Evolutionary conservation across 2,797 vertebrate species (phyloP).

Genomic region (Malurus splendens): DNA sequence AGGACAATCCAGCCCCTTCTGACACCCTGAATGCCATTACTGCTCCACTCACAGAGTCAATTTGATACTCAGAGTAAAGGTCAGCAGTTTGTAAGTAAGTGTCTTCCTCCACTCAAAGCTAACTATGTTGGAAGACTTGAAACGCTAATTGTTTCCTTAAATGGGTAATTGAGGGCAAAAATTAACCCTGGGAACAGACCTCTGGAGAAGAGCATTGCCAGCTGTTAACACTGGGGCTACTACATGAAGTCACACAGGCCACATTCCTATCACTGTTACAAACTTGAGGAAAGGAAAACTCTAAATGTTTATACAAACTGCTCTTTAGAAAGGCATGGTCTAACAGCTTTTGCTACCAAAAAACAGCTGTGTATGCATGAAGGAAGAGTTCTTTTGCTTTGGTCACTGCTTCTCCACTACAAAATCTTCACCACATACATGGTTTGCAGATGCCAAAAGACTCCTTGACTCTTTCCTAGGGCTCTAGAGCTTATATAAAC

Average conservation of each 20-base stretch:
- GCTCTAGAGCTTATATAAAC: not conserved
- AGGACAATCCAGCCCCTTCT: conserved; percentile 31
- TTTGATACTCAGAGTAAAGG: conserved; percentile 14
- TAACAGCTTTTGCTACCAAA: not conserved
- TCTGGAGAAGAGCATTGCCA: not conserved
- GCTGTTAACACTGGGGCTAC: not conserved
- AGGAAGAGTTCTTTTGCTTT: not conserved
- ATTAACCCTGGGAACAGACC: not conserved
- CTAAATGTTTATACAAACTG: not conserved
- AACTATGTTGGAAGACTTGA: not conserved
- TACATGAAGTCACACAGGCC: not conserved
- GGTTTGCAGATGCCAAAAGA: not conserved
- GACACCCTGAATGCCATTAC: conserved; percentile 50
- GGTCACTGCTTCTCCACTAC: not conserved
- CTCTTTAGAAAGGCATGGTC: not conserved
- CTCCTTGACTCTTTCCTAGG: not conserved
- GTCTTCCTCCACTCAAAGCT: not conserved
- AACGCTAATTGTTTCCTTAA: conserved; percentile 23
- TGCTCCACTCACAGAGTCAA: conserved; percentile 48
- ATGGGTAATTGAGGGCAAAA: not conserved
- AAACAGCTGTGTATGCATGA: rapidly evolving
- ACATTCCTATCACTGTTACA: not conserved
- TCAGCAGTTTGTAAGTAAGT: not conserved
- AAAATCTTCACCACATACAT: not conserved
- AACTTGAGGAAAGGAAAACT: not conserved